A percentile compares a stretch with the other conserved stretches of the same genome.
phyloP scores from a whole-genome alignment of 2,888 invertebrate genomes.

The Branchipolynoe longqiensis region DNA sequence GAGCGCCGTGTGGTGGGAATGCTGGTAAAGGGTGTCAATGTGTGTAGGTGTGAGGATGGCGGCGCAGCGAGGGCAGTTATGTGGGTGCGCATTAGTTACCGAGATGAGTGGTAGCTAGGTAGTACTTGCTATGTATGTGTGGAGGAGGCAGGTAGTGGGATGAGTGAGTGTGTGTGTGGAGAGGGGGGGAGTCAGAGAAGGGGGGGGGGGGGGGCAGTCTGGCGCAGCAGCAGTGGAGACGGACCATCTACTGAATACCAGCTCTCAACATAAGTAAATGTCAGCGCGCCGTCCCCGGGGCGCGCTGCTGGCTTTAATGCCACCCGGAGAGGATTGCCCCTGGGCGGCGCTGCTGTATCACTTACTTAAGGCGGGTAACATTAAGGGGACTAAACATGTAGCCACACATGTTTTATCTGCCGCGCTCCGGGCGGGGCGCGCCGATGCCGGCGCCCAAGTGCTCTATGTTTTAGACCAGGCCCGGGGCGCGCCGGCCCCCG shows the following conservation, averaged over 20 bases:
- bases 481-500: background rate
- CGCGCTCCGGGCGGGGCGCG: background rate
- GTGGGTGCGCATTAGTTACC: too few relatives aligned
- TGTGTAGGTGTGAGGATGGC: background rate
- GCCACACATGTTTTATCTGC: constrained; percentile 49
- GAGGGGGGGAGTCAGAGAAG: background rate
- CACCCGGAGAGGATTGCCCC: constrained; percentile 12
- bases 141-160: background rate
- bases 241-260: constrained; percentile 12
- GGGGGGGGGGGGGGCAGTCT: background rate
- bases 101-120: background rate
- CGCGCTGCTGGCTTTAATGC: constrained; percentile 17
- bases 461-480: constrained; percentile 39
- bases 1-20: background rate
- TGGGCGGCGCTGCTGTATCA: constrained; percentile 19
- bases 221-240: background rate
- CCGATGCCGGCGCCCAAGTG: constrained; percentile 32
- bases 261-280: constrained; percentile 43
- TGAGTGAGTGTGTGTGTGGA: background rate
- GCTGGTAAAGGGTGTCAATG: too few relatives aligned
- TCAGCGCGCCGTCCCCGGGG: background rate
- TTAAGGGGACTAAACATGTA: constrained; percentile 48
- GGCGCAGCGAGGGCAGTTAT: too few relatives aligned
- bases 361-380: constrained; percentile 46
- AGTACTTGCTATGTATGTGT: background rate